These are phyloP conservation scores for Mastomys natalensis DNA, from an alignment of 2,113 vertebrate genomes.

Conservation along the genomic window DNA sequence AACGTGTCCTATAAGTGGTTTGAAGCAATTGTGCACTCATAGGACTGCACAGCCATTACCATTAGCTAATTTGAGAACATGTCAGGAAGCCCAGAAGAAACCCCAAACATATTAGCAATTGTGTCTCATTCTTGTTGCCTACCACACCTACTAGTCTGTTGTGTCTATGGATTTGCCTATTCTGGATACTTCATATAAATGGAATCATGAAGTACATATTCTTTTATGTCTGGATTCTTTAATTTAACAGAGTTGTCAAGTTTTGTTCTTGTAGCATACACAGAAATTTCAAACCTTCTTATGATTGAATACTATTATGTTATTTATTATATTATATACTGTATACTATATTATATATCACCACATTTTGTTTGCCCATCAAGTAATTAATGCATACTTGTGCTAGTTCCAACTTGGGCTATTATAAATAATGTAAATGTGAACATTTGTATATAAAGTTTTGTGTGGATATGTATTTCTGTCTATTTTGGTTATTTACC, in stretches of 20 bases:
- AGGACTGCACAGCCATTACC: neutral
- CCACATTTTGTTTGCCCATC: neutral
- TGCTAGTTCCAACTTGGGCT: neutral
- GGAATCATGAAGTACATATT: neutral
- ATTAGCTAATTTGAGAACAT: neutral
- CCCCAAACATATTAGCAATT: neutral
- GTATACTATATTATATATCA: neutral
- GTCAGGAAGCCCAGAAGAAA: neutral
- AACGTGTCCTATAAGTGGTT: neutral
- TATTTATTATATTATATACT: neutral
- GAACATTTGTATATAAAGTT: neutral
- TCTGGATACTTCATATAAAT: neutral
- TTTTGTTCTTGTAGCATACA: neutral
- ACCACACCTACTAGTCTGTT: neutral
- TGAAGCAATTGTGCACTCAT: neutral
- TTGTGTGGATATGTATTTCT: neutral
- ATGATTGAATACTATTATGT: neutral
- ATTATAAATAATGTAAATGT: neutral
- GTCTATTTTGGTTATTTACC: neutral
- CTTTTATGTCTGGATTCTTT: conserved; percentile 1
- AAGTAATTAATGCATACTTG: neutral
- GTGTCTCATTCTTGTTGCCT: neutral
- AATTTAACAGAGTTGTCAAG: neutral
- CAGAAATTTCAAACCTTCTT: neutral
- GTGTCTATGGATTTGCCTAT: neutral